Base-by-base conservation (phyloP, 2,888 invertebrate species). In the Lasioglossum lativentre region DNA sequence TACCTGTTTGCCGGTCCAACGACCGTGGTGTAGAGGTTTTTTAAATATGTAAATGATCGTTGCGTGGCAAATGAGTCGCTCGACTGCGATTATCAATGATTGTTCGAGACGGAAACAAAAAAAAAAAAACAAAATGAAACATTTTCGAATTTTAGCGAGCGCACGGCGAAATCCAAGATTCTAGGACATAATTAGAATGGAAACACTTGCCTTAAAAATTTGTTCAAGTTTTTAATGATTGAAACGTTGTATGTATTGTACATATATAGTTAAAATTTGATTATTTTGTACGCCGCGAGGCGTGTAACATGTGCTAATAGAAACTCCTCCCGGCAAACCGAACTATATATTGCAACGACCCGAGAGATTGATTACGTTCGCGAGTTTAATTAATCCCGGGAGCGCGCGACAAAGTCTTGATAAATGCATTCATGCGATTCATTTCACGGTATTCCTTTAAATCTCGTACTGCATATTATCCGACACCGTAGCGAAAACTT, bases 341-440 rank as follows among this genome's bases (percentile, higher is more conserved):
- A 30, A 71, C 45, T 38, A 38, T 68, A 38, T 23, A 68, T 68
- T 38, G 68, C 71, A 30, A 42, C 42, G 71, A 3, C 45, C 16
- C 27, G 71, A 16, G 63, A 68, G 68, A 77, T 77, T 34, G 45
- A 77, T 77, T 47, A 38, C 76, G 68, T 68, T 68, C 34, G 38
- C 76, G 68, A 30, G 76, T 52, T 77, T 77, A 70, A 77, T 77
- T 77, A 68, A 68, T 68, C 45, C 47, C 16, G 47, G 30, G 16
- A 16, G n/a, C 23, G 6, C 45, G 42, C 66, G 38, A 45, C 34
- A 66, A n/a, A 75, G 34, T 52, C 27, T 71, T 56, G 78, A 78
- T 56, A 78, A 84, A 83, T 78, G 84, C 75, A 80, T 80, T 86
- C 85, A 74, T 40, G 85, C 74, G 86, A 78, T 80, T 79, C 79